phyloP scores from a whole-genome alignment of 2,888 invertebrate genomes.

The Thymelicus lineola region DNA sequence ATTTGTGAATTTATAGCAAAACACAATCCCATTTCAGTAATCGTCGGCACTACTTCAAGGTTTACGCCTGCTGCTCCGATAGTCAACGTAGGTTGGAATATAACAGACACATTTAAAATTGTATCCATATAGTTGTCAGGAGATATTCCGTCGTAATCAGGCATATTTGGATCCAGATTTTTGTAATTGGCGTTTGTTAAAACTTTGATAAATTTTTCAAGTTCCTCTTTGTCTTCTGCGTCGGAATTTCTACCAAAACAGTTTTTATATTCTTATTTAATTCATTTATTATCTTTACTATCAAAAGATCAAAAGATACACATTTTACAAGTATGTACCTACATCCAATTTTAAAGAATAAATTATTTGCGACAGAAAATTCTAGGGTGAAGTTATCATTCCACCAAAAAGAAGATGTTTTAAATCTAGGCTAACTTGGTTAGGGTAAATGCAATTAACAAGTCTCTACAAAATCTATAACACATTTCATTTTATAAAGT shows the following conservation, averaged over 20 bases:
- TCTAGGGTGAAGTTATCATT: too few relatives aligned
- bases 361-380: too few relatives aligned
- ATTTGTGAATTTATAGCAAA: conserved; percentile 88
- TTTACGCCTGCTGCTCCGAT: conserved; percentile 82
- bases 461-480: too few relatives aligned
- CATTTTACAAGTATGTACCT: too few relatives aligned
- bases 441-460: too few relatives aligned
- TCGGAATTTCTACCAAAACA: conserved; percentile 55
- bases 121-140: conserved; percentile 85
- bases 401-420: too few relatives aligned
- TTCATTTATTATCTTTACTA: too few relatives aligned
- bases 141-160: conserved; percentile 81
- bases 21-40: conserved; percentile 89
- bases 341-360: too few relatives aligned
- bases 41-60: conserved; percentile 83
- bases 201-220: conserved; percentile 83
- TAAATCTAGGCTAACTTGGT: too few relatives aligned
- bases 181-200: conserved; percentile 86
- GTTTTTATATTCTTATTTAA: neutral
- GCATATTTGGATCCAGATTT: conserved; percentile 82
- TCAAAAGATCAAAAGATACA: too few relatives aligned
- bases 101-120: conserved; percentile 78
- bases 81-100: conserved; percentile 79
- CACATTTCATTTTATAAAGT: too few relatives aligned
- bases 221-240: conserved; percentile 76